Percentiles rank a stretch among this genome's conserved stretches.
Conservation (phyloP, 2,888 invertebrate species). For the Brachylomia viminalis region DNA sequence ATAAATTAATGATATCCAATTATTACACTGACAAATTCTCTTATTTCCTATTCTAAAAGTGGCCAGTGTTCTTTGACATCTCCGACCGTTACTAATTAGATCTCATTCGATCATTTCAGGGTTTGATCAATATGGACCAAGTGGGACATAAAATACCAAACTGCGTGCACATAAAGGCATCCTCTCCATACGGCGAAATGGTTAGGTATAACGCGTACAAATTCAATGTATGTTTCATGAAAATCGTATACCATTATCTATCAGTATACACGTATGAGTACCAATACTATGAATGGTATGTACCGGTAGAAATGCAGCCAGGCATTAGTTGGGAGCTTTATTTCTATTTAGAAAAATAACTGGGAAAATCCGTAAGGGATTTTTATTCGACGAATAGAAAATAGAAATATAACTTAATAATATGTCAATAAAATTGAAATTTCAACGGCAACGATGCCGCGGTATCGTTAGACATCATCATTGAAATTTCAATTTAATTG, state of each 20-base stretch:
- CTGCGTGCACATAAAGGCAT: slow-evolving; percentile 18
- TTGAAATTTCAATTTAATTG: background rate
- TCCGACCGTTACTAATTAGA: background rate
- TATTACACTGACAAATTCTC: too few relatives aligned
- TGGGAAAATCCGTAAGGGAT: background rate
- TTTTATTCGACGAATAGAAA: too few relatives aligned
- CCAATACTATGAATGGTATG: slow-evolving; percentile 10
- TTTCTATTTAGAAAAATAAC: background rate
- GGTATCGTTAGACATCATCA: too few relatives aligned
- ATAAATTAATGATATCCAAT: too few relatives aligned
- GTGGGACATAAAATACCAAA: background rate
- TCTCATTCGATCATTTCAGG: slow-evolving; percentile 17
- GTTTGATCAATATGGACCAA: fast-evolving
- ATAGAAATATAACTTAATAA: too few relatives aligned
- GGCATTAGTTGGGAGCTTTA: slow-evolving; percentile 5
- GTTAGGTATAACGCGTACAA: slow-evolving; percentile 16
- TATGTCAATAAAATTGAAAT: too few relatives aligned
- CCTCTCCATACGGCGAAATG: slow-evolving; percentile 11
- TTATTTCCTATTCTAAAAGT: too few relatives aligned
- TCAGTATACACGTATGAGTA: fast-evolving
- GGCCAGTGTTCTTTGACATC: too few relatives aligned
- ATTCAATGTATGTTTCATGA: slow-evolving; percentile 7
- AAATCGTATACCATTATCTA: background rate
- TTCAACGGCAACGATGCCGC: too few relatives aligned
- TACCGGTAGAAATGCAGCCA: slow-evolving; percentile 19